phyloP scores from a whole-genome alignment of 92 coral and sea anemone species.

The Zoanthus solanderi region DNA sequence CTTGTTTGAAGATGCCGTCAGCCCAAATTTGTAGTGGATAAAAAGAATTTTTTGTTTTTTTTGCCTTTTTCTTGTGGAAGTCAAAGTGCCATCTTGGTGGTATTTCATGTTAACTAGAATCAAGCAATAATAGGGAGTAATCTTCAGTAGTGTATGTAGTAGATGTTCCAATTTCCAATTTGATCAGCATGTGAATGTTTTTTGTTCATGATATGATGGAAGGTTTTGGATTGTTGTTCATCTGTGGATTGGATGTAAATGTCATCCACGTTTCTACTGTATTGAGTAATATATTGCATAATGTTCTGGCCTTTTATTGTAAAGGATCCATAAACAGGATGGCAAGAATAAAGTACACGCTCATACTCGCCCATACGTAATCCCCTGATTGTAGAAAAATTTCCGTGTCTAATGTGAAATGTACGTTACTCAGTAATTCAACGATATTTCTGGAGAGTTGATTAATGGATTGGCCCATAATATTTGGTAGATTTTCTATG shows the following conservation, averaged over 20 bases:
- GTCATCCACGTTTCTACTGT: constrained; percentile 4
- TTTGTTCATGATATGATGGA: constrained; percentile 5
- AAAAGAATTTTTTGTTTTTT: constrained; percentile 11
- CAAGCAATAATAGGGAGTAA: constrained; percentile 37
- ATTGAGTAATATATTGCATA: background rate
- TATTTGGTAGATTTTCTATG: too few species aligned
- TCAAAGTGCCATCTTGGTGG: constrained; percentile 27
- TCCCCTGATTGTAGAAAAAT: too few species aligned
- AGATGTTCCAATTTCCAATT: constrained; percentile 5
- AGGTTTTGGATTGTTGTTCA: constrained; percentile 19
- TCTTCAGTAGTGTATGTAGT: background rate
- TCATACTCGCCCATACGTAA: background rate
- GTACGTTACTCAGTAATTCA: too few species aligned
- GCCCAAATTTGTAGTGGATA: too few species aligned
- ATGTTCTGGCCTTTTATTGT: background rate
- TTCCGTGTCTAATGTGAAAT: too few species aligned
- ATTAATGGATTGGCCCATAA: too few species aligned
- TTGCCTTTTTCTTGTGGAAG: constrained; percentile 43
- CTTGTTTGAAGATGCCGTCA: too few species aligned
- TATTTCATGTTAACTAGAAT: constrained; percentile 25
- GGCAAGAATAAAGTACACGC: background rate
- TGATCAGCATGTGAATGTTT: background rate
- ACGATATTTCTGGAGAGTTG: too few species aligned
- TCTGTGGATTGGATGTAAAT: constrained; percentile 22
- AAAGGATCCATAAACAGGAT: background rate